Percentiles rank a stretch among this genome's conserved stretches.
Conservation (phyloP, 2,113 vertebrate species). For the Apteryx mantelli region DNA sequence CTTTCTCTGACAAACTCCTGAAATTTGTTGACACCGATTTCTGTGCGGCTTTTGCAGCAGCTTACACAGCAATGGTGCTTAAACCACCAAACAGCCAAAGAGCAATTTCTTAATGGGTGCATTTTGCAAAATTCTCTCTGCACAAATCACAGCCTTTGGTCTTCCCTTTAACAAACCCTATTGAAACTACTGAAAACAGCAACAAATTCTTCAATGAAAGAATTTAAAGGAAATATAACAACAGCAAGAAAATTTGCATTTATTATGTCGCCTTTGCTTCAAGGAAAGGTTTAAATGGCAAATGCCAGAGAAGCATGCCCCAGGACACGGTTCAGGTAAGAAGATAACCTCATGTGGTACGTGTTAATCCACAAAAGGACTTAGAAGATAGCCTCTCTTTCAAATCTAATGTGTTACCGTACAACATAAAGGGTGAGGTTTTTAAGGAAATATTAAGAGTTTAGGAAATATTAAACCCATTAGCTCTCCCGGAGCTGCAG, state of each 20-base stretch:
- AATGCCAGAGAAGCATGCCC: neutral
- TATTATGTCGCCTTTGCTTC: neutral
- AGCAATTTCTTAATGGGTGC: neutral
- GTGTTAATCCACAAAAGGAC: neutral
- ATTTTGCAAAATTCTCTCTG: neutral
- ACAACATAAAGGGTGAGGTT: neutral
- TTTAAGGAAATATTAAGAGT: neutral
- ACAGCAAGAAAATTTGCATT: neutral
- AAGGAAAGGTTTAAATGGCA: neutral
- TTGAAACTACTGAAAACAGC: neutral
- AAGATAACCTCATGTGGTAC: neutral
- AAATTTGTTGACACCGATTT: neutral
- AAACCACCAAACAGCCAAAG: neutral
- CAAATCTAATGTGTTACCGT: neutral
- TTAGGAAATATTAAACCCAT: neutral
- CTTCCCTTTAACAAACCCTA: neutral
- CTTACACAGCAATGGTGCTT: neutral
- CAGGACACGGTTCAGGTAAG: fast-evolving
- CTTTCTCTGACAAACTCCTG: neutral
- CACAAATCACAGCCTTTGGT: neutral
- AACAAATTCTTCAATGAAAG: neutral
- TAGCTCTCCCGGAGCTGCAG: too few species aligned
- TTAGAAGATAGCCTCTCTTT: neutral
- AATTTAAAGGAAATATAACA: neutral
- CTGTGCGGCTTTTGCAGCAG: neutral